Percentiles rank a stretch among this genome's conserved stretches.
phyloP scores from a whole-genome alignment of 2,888 invertebrate genomes.

The Nebria salina region DNA sequence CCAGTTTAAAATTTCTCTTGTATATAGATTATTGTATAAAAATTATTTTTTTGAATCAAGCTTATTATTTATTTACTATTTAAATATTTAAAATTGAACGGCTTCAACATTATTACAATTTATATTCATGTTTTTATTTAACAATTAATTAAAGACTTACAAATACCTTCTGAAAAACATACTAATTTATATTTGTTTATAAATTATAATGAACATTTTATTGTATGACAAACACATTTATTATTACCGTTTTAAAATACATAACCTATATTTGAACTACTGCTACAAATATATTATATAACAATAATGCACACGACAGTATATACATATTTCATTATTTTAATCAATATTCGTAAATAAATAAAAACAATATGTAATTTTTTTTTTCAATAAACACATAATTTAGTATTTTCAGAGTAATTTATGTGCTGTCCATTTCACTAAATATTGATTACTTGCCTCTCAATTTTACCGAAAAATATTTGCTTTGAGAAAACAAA shows the following conservation, averaged over 20 bases:
- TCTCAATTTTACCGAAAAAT: background rate
- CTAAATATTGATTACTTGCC: background rate
- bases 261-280: slow-evolving; percentile 2
- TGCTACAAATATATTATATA: background rate
- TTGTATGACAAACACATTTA: slow-evolving; percentile 3
- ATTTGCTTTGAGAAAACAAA: background rate
- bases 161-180: background rate
- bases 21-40: too few relatives aligned
- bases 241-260: background rate
- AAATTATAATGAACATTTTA: background rate
- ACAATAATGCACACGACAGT: background rate
- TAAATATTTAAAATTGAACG: too few relatives aligned
- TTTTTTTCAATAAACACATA: background rate
- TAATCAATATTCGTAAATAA: background rate
- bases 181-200: background rate
- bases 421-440: background rate
- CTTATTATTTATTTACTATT: too few relatives aligned
- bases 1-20: too few relatives aligned
- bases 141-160: background rate
- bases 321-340: background rate
- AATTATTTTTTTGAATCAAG: too few relatives aligned
- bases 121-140: background rate
- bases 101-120: too few relatives aligned
- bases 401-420: background rate
- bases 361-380: background rate